phyloP scores from a whole-genome alignment of 2,888 invertebrate species.

The Temnothorax ravouxi region DNA sequence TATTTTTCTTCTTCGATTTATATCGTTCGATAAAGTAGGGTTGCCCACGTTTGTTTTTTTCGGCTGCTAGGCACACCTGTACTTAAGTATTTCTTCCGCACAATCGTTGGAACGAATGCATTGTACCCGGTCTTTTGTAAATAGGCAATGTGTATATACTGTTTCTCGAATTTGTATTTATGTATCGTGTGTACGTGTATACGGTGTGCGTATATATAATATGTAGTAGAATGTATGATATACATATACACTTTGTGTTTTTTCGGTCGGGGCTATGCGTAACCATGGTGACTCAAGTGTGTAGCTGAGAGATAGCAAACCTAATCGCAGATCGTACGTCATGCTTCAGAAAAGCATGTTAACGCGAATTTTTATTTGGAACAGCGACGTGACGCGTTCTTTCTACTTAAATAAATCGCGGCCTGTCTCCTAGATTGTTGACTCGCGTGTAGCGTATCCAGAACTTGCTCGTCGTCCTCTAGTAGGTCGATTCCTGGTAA shows the following conservation, averaged over 20 bases:
- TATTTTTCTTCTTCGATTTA: constrained; percentile 66
- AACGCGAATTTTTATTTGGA: constrained; percentile 21
- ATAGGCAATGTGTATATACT: constrained; percentile 56
- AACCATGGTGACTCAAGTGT: constrained; percentile 70
- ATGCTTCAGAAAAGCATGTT: constrained; percentile 28
- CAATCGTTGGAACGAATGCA: constrained; percentile 71
- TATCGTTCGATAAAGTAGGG: constrained; percentile 72
- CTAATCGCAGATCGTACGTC: constrained; percentile 37
- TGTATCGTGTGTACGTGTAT: constrained; percentile 47
- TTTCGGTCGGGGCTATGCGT: constrained; percentile 76
- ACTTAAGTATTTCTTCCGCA: constrained; percentile 85
- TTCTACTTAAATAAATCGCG: not conserved
- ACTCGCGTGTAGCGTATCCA: constrained; percentile 2
- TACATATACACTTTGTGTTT: constrained; percentile 62
- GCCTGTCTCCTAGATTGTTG: constrained; percentile 13
- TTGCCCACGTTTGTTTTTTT: constrained; percentile 64
- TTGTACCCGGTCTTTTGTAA: constrained; percentile 75
- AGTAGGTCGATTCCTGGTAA: constrained; percentile 5
- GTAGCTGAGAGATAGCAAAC: constrained; percentile 52
- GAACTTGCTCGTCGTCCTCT: not conserved
- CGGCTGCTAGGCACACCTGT: constrained; percentile 72
- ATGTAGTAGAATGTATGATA: constrained; percentile 63
- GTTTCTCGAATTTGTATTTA: constrained; percentile 39
- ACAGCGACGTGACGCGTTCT: not conserved
- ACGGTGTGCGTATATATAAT: constrained; percentile 42